Evolutionary conservation across 2,888 invertebrate species (phyloP), one percentile per base, ranked within the genome.

Genomic region (Tenthredo scrophulariae): DNA sequence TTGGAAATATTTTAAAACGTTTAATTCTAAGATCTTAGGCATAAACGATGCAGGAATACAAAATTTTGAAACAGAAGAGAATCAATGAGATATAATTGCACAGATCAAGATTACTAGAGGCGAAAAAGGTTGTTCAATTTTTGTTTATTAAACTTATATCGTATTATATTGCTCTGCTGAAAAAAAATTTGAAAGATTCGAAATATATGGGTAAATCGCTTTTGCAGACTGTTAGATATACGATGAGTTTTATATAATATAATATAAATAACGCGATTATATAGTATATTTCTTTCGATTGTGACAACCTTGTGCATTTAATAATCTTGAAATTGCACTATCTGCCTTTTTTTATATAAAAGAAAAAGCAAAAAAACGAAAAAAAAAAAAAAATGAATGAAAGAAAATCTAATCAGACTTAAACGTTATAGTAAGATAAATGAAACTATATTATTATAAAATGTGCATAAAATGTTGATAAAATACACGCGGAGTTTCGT

Each of bases 361-460:
- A 33, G 18, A 70, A 43, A 72, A 40, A 72, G 40, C 7, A 37
- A 84, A 74, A 46, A 74, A 26, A 84, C n/a, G n/a, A n/a, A 75
- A 37, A 84, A 79, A 50, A 29, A n/a, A 75, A 37, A 37, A 37
- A 37, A 37, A 37, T 37, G 37, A 37, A 37, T 37, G 37, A 37
- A 77, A 62, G 22, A 54, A 82, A 85, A 70, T 70, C 29, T n/a
- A 80, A 33, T 67, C 67, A 67, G 70, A 85, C 33, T 75, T 80
- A 33, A 50, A 43, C 40, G 33, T 37, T 54, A 26, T 85, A 67
- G 62, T 85, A 82, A 85, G 70, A 43, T 22, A 67, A 80, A 80
- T 82, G 80, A 85, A 82, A 85, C 46, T 85, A 82, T 85, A 80
- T 85, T 82, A 85, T 85, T 85, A 85, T 54, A 58, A 82, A 85